A percentile compares a stretch with the other conserved stretches of the same genome.
These are phyloP conservation scores for Phyllostomus hastatus DNA, from an alignment of 2,113 vertebrate species.

Conservation along the genomic window DNA sequence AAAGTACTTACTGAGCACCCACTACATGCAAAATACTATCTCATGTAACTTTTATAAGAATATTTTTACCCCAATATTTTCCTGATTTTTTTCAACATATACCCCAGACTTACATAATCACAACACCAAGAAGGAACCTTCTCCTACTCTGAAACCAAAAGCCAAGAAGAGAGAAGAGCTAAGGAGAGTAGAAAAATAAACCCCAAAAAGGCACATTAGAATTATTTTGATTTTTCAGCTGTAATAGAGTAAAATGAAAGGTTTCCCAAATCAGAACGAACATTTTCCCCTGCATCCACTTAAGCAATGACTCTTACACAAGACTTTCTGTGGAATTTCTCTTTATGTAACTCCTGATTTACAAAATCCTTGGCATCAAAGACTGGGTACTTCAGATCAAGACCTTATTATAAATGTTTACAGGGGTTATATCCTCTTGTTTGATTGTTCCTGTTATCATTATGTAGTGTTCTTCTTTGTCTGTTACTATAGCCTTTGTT, in stretches of 20 bases:
- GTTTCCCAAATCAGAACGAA: background rate
- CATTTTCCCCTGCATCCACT: background rate
- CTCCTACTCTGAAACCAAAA: background rate
- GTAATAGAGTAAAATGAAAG: conserved; percentile 13
- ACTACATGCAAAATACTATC: background rate
- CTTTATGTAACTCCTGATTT: conserved; percentile 28
- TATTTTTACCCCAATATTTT: background rate
- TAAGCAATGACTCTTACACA: conserved; percentile 36
- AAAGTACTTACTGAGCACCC: background rate
- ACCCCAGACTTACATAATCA: background rate
- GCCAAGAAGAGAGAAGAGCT: background rate
- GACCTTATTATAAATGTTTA: background rate
- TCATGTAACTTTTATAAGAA: background rate
- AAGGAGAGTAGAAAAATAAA: background rate
- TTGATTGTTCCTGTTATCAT: background rate
- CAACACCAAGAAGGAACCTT: background rate
- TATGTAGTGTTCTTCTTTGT: background rate
- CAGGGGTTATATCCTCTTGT: background rate
- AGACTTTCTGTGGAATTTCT: conserved; percentile 17
- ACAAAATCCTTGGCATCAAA: background rate
- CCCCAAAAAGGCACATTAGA: background rate
- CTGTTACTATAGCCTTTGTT: background rate
- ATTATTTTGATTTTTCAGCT: background rate
- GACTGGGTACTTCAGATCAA: background rate
- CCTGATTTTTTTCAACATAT: background rate